Evolutionary conservation across 2,888 invertebrate species (phyloP), one percentile per base, ranked within the genome.

Genomic region (Tigriopus californicus): DNA sequence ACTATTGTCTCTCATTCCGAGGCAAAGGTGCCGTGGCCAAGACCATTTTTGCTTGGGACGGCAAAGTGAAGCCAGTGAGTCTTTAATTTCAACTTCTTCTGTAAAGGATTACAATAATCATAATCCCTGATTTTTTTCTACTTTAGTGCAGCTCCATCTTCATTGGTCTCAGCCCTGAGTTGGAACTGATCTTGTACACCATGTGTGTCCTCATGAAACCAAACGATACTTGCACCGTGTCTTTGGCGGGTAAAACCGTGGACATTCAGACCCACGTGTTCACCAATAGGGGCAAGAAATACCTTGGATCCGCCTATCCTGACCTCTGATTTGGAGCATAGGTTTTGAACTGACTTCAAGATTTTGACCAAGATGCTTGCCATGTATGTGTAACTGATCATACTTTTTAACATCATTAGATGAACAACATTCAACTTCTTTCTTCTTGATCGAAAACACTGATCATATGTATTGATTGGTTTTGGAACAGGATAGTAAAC

Each of bases 131-230:
- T 20, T 5, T 40, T 41, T 54, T 54, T 54, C 40, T 11, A n/a
- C n/a, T n/a, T n/a, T n/a, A 54, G 24, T 62, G 61, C 12, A 54
- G 61, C 41, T 58, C 44, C 12, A 55, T 62, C 18, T 61, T 62
- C 20, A 48, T 62, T 13, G 62, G 62, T 25, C 52, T 61, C 4
- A 71, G 71, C 62, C 73, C 73, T 0, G 73, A 73, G 63, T 72
- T 71, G 61, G 74, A 74, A 62, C 62, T 74, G 64, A 70, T 72
- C 11, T 61, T 74, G n/a, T 73, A 70, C 66, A 70, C 72, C 0
- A 61, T 72, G 25, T 73, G 73, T 62, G 71, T 71, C 61, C 64
- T 72, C 41, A 64, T 67, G 33, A 62, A 70, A 47, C 66, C 71
- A 10, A 67, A 68, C 41, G 61, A 67, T 15, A 63, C 64, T 20